These are phyloP conservation scores for Mionectes macconnelli DNA, from an alignment of 2,113 vertebrate genomes.

Conservation along the genomic window DNA sequence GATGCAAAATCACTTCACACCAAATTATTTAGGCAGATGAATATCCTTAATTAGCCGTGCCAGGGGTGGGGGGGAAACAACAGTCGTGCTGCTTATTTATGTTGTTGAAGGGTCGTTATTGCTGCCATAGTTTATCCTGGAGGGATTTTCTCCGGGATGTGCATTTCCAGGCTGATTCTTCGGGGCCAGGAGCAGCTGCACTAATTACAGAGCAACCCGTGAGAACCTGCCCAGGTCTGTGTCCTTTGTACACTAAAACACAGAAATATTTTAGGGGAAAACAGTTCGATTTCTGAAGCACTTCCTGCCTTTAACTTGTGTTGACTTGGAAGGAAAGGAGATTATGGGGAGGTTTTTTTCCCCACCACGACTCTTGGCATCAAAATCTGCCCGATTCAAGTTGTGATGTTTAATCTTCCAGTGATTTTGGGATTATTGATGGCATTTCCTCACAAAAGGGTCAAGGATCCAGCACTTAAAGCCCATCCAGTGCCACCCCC, in stretches of 20 bases:
- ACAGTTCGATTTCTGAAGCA: background rate
- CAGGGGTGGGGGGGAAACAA: background rate
- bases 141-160: background rate
- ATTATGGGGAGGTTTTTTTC: background rate
- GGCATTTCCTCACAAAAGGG: background rate
- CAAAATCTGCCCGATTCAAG: background rate
- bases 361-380: too few relatives aligned
- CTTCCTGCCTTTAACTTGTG: background rate
- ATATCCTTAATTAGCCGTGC: conserved; percentile 45
- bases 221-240: background rate
- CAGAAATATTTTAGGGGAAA: background rate
- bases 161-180: background rate
- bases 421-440: background rate
- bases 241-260: background rate
- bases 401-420: too few relatives aligned
- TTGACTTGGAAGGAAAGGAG: background rate
- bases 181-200: background rate
- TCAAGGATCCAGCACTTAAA: background rate
- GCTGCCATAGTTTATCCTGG: background rate
- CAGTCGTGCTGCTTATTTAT: background rate
- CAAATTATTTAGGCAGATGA: background rate
- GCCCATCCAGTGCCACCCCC: background rate
- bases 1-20: background rate
- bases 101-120: background rate
- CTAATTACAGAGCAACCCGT: background rate